Conservation (phyloP, 1,140 invertebrate species). For the Helicorthomorpha holstii region DNA sequence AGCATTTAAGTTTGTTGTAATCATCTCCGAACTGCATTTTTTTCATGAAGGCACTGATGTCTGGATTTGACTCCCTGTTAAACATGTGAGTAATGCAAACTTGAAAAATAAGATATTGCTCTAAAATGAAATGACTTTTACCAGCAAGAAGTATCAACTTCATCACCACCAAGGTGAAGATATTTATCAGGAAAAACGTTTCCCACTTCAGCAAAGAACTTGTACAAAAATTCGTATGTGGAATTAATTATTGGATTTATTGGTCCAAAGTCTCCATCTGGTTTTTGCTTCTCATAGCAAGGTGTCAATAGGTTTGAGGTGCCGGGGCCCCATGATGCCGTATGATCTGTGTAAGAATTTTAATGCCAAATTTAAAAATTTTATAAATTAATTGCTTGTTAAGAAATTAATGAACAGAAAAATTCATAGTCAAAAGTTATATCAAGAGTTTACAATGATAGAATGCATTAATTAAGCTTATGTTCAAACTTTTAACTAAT, state of each 20-base stretch:
- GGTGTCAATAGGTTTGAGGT: slow-evolving; percentile 50
- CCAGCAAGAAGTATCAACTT: slow-evolving; percentile 89
- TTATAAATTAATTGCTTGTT: too few relatives aligned
- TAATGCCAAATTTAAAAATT: too few relatives aligned
- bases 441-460: too few relatives aligned
- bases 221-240: slow-evolving; percentile 45
- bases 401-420: too few relatives aligned
- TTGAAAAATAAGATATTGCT: too few relatives aligned
- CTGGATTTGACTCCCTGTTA: too few relatives aligned
- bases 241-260: slow-evolving; percentile 48
- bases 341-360: too few relatives aligned
- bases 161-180: too few relatives aligned
- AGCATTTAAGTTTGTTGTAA: slow-evolving; percentile 27
- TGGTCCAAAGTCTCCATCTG: slow-evolving; percentile 43
- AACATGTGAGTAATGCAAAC: too few relatives aligned
- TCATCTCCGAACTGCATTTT: slow-evolving; percentile 35
- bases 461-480: too few relatives aligned
- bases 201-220: slow-evolving; percentile 49
- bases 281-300: slow-evolving; percentile 48
- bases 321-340: slow-evolving; percentile 59
- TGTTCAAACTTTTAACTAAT: too few relatives aligned
- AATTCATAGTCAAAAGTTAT: too few relatives aligned
- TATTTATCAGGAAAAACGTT: slow-evolving; percentile 54
- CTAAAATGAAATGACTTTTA: slow-evolving; percentile 54
- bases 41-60: slow-evolving; percentile 52